Conservation (phyloP, 1,140 invertebrate genomes). For the Trichonephila clavata region DNA sequence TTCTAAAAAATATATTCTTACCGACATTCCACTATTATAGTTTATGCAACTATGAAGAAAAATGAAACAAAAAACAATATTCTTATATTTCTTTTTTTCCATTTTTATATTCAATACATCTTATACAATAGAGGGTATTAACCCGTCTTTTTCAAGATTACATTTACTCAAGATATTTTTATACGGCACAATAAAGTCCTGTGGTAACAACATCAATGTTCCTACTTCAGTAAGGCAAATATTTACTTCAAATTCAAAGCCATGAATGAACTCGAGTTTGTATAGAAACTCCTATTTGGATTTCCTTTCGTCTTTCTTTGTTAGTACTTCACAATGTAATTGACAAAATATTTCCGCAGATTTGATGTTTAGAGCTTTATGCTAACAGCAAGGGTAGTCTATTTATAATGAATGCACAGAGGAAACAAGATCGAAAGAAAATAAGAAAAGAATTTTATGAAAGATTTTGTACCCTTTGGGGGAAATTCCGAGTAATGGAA, state of each 20-base stretch:
- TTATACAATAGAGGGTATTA: neutral
- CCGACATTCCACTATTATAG: too few species aligned
- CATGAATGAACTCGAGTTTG: neutral
- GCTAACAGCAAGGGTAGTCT: neutral
- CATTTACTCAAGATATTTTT: constrained; percentile 1
- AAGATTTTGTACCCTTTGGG: neutral
- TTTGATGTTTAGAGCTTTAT: neutral
- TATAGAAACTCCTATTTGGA: neutral
- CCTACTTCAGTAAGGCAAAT: constrained; percentile 5
- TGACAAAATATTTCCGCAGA: neutral
- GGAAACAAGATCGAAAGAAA: neutral
- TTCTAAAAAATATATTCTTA: too few species aligned
- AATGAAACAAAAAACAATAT: too few species aligned
- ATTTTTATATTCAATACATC: neutral
- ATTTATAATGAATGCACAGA: neutral
- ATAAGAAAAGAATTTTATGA: neutral
- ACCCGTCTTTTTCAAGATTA: neutral
- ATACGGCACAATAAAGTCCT: neutral
- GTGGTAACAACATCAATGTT: neutral
- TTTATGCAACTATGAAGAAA: too few species aligned
- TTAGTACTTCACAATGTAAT: constrained; percentile 1
- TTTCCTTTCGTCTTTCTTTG: neutral
- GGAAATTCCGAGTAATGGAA: too few species aligned
- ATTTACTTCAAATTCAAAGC: constrained; percentile 44
- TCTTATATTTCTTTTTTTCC: neutral